Evolutionary conservation across 1,140 invertebrate genomes (phyloP), one percentile per base, ranked within the genome.

Genomic region (Palaemon carinicauda): DNA sequence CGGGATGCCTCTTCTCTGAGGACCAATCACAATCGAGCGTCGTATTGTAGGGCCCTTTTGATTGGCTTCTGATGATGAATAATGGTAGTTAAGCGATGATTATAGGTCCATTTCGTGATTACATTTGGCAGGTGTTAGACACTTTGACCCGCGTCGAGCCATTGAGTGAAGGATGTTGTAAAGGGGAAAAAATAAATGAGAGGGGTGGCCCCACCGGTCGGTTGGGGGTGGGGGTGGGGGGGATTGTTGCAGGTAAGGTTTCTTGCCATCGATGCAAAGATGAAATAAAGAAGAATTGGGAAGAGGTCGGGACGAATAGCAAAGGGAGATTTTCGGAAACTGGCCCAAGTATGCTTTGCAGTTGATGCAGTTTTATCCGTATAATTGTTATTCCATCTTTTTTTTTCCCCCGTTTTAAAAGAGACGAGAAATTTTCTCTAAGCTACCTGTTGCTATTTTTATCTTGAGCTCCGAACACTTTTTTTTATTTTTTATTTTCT

Each of bases 51-150:
- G 75, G 73, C 65, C 71, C 54, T 56, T 83, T 50, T 75, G 81
- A 83, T 83, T 83, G 81, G 81, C 27, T 74, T 56, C 29, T 83
- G 81, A 83, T 77, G 81, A 77, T 71, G 73, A 83, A 50, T 83
- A 83, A 83, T 83, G 53, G 81, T 69, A 21, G 52, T 54, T 10
- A 71, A 53, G 53, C 71, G 53, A 41, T 77, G 81, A 83, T 83
- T 75, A 77, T 83, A 41, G 81, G 71, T 83, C 53, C 71, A 60
- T 83, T 83, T 50, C 73, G 71, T 83, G 71, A 83, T 83, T 83
- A 77, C 51, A 77, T 83, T 83, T 83, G 81, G 73, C 73, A 77
- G 81, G 81, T 77, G 81, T 60, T 74, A 75, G 51, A 80, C 53
- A 80, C 29, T 27, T 80, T 80, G 77, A 80, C 77, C 77, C 51